These are phyloP conservation scores for Cabera pusaria DNA, from an alignment of 2,888 invertebrate species.

Conservation along the genomic window DNA sequence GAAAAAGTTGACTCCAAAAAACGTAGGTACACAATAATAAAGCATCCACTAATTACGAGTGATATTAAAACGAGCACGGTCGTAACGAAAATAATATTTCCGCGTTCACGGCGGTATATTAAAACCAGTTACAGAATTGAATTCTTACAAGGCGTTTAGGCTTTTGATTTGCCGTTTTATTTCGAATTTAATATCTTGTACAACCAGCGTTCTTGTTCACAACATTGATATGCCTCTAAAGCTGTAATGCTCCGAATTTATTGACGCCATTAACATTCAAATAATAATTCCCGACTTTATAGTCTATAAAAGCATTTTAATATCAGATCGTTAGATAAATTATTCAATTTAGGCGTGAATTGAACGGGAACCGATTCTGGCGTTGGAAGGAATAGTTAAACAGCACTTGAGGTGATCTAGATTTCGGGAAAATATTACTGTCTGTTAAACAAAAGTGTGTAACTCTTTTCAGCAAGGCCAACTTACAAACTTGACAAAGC, in stretches of 20 bases:
- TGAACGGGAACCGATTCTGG: slow-evolving; percentile 15
- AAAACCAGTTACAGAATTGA: slow-evolving; percentile 9
- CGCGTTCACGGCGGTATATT: slow-evolving; percentile 11
- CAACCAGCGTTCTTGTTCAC: slow-evolving; percentile 25
- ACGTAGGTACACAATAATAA: too few relatives aligned
- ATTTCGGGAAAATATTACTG: too few relatives aligned
- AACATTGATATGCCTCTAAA: slow-evolving; percentile 53
- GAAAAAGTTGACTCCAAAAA: too few relatives aligned
- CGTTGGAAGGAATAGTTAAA: slow-evolving; percentile 27
- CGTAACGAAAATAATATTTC: slow-evolving; percentile 8
- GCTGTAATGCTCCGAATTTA: slow-evolving; percentile 62
- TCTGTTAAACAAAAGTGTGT: too few relatives aligned
- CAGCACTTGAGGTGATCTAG: too few relatives aligned
- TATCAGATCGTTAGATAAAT: slow-evolving; percentile 68
- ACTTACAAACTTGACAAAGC: too few relatives aligned
- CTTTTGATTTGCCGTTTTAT: slow-evolving; percentile 24
- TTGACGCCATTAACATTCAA: slow-evolving; percentile 72
- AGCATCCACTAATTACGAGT: too few relatives aligned
- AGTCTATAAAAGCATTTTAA: slow-evolving; percentile 73
- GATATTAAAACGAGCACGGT: neutral
- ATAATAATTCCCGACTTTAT: slow-evolving; percentile 75
- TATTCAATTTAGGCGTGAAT: slow-evolving; percentile 57
- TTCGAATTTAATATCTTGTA: slow-evolving; percentile 22
- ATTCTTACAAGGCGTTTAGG: slow-evolving; percentile 17
- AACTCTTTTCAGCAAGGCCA: too few relatives aligned